Evolutionary conservation across 2,888 invertebrate species (phyloP).

Genomic region (Rhodophaea formosa): DNA sequence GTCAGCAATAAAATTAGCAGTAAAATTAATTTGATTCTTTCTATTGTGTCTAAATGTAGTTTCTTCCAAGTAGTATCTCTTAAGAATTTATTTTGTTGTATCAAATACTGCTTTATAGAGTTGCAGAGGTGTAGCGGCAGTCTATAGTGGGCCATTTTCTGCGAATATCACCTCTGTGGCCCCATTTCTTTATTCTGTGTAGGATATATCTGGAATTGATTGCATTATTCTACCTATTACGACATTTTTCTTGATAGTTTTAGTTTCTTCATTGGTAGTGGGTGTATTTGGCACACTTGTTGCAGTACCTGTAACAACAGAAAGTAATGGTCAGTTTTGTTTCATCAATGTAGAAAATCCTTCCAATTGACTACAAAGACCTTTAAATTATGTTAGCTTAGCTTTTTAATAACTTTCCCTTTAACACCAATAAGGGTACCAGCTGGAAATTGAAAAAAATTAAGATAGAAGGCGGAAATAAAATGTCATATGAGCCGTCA

Average conservation of each 20-base stretch:
- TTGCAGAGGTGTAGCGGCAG: conserved; percentile 75
- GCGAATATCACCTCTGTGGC: conserved; percentile 72
- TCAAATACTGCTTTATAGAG: conserved; percentile 71
- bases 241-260: conserved; percentile 36
- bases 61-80: conserved; percentile 34
- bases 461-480: too few species aligned
- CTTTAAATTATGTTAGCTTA: too few species aligned
- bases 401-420: too few species aligned
- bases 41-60: conserved; percentile 37
- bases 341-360: too few species aligned
- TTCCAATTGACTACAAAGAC: too few species aligned
- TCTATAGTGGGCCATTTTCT: conserved; percentile 72
- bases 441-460: too few species aligned
- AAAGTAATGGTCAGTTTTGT: conserved; percentile 10
- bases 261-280: conserved; percentile 35
- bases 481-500: too few species aligned
- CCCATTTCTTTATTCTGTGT: conserved; percentile 63
- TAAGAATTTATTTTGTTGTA: conserved; percentile 33
- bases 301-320: conserved; percentile 57
- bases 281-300: conserved; percentile 33
- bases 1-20: conserved; percentile 58
- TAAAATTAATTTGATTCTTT: conserved; percentile 54
- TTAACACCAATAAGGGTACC: too few species aligned
- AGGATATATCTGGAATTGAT: conserved; percentile 37
- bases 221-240: conserved; percentile 35